Base-by-base conservation (phyloP, 2,797 vertebrate genomes). In the Rallus crepitans region DNA sequence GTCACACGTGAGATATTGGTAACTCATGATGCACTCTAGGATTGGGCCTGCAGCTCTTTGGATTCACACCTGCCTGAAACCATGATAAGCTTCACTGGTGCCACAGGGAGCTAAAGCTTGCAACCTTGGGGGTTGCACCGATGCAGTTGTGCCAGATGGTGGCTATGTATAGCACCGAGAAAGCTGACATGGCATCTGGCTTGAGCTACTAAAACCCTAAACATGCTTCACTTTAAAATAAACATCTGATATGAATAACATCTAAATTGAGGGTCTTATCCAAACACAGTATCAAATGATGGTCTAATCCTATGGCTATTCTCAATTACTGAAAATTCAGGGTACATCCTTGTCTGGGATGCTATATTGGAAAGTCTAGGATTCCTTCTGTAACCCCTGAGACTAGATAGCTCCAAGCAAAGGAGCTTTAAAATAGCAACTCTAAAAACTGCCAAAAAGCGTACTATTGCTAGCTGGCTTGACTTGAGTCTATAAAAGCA, bases 201-300 rank as follows among this genome's bases (percentile, higher is more conserved):
- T 87, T 76, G 79, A 79, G 85, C 82, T 94, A 60, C 56, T 90
- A 59, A 94, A 91, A 27, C 87, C 77, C 73, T 84, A 88, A 95
- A 93, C 84, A 92, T 80, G 85, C 56, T 78, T 95, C 78, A 13
- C 91, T 95, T 94, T 93, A 91, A 95, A 90, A 96, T 94, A 94
- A 94, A 76, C 57, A 63, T 93, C 61, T 94, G 64, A 94, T 90
- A 93, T 52, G 42, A 94, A 85, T 92, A 73, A 71, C n/a, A 31
- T 93, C 95, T 91, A 94, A 94, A 79, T 77, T 87, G 82, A 94
- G 71, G 63, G 69, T 82, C 79, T 86, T 96, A 91, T 94, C 83
- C 81, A 95, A 96, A 94, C 90, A 66, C 77, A n/a, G 87, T 96
- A 94, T 97, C 82, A 81, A 94, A 86, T 95, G 91, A 40, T 84